Evolutionary conservation across 1,140 invertebrate species (phyloP).

Genomic region (Aricia agestis): DNA sequence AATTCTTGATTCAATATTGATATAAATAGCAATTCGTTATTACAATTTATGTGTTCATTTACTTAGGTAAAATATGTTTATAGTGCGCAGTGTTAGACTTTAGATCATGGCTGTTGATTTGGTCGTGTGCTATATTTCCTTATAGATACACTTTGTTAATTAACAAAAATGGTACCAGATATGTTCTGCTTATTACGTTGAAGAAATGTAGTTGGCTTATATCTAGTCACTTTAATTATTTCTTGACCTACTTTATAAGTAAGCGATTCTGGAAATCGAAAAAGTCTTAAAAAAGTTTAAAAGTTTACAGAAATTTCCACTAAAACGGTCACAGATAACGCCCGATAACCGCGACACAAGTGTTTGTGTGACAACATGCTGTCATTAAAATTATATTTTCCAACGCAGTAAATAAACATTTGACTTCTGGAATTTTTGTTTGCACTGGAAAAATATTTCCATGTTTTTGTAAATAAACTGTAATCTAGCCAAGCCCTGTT

Average conservation of each 20-base stretch:
- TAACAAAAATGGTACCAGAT: no score
- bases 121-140: no score
- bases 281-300: not conserved
- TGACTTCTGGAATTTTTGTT: not conserved
- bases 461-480: not conserved
- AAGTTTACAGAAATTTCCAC: slow-evolving; percentile 20
- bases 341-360: slow-evolving; percentile 6
- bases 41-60: no score
- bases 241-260: not conserved
- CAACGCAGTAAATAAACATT: not conserved
- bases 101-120: no score
- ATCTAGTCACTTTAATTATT: not conserved
- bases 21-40: no score
- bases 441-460: not conserved
- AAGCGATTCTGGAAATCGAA: not conserved
- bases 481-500: not conserved
- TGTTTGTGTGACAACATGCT: not conserved
- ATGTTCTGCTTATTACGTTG: no score
- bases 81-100: no score
- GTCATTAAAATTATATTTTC: slow-evolving; percentile 14
- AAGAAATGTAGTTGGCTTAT: no score
- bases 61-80: no score
- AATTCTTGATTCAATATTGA: no score
- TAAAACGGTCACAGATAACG: slow-evolving; percentile 16
- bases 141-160: no score